These are phyloP conservation scores for Troides oblongomaculatus DNA, from an alignment of 2,888 invertebrate species.

Conservation along the genomic window DNA sequence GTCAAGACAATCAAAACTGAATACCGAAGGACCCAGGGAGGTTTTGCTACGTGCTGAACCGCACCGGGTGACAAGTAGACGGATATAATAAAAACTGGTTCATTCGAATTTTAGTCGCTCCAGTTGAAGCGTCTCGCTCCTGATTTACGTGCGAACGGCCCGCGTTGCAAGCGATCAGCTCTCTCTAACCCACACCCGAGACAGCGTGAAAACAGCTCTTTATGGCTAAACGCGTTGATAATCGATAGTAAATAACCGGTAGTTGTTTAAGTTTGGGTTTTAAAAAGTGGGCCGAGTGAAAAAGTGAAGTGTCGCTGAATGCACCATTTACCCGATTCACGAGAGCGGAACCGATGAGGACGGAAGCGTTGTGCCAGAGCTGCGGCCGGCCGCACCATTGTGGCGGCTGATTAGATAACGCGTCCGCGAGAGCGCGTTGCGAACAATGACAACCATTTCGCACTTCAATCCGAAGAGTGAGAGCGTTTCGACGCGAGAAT, in stretches of 20 bases:
- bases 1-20: background rate
- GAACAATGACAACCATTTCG: slow-evolving; percentile 65
- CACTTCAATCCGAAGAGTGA: slow-evolving; percentile 61
- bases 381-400: slow-evolving; percentile 58
- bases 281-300: slow-evolving; percentile 55
- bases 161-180: slow-evolving; percentile 55
- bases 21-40: slow-evolving; percentile 43
- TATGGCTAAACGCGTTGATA: slow-evolving; percentile 60
- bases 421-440: slow-evolving; percentile 60
- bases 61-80: slow-evolving; percentile 42
- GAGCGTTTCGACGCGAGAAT: slow-evolving; percentile 45
- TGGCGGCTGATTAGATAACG: slow-evolving; percentile 70
- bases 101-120: slow-evolving; percentile 72
- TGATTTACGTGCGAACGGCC: slow-evolving; percentile 74
- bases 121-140: slow-evolving; percentile 68
- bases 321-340: slow-evolving; percentile 75
- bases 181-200: slow-evolving; percentile 56
- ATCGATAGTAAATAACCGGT: slow-evolving; percentile 62
- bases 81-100: slow-evolving; percentile 56
- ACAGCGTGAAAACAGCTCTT: slow-evolving; percentile 62
- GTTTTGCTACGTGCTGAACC: slow-evolving; percentile 50
- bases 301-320: slow-evolving; percentile 77
- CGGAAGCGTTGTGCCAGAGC: slow-evolving; percentile 67
- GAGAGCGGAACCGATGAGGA: slow-evolving; percentile 75
- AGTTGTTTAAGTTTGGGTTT: slow-evolving; percentile 44